Base-by-base conservation (phyloP, 2,888 invertebrate species). In the Choreutis nemorana region DNA sequence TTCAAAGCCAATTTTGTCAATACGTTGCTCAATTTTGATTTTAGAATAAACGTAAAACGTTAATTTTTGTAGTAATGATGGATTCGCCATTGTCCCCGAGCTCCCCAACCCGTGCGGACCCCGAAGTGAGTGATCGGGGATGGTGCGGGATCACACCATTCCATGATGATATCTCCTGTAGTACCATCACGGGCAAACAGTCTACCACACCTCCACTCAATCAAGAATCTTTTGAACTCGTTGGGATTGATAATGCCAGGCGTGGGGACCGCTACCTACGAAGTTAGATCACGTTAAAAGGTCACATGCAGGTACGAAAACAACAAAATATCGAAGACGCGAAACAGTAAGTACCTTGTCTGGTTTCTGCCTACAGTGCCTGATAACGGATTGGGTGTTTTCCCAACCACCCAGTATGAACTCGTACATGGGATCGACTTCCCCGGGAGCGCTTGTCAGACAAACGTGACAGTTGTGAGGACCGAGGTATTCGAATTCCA, bases 391-490 rank as follows among this genome's bases (percentile, higher is more conserved):
- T 41, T 83, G 81, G 26, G 72, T 77, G 56, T 86, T 86, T 36
- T 83, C 82, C 87, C 87, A 87, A 35, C 87, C 86, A 29, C 87
- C 87, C 42, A 87, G 77, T 45, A 87, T 80, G 40, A 87, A 70
- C 67, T 87, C 86, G 53, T 85, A 84, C 73, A 86, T 84, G 14
- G 83, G 83, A 41, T 81, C 81, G 32, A 82, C 70, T 50, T 84
- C 84, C 22, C 59, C 70, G 27, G 82, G 80, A 10, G 64, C 77
- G 39, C 60, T 50, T 23, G 84, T 80, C 38, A 87, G 68, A 37
- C 83, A 82, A 36, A 87, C 52, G 59, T 87, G 86, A 41, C 84
- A 86, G 60, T 87, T 85, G 62, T 83, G 82, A 25, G 81, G 81
- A 27, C 85, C 84, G 44, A 81, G 81, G 43, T 83, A 84, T 33